phyloP scores from a whole-genome alignment of 1,140 invertebrate genomes.

The Drosophila punjabiensis region DNA sequence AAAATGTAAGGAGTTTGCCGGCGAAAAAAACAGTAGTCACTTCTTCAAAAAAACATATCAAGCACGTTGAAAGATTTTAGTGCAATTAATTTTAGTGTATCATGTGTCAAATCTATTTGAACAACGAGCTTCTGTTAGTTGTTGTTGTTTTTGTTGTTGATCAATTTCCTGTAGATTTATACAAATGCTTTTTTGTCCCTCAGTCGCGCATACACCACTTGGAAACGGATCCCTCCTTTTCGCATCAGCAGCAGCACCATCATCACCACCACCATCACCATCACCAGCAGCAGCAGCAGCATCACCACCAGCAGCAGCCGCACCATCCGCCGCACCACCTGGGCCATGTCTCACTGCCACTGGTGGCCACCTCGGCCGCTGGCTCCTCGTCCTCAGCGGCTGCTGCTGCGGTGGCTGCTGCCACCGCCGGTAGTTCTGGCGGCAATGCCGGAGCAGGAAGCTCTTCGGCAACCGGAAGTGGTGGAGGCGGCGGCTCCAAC shows the following conservation, averaged over 20 bases:
- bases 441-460: slow-evolving; percentile 12
- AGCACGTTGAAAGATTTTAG: too few species aligned
- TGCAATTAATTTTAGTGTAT: too few species aligned
- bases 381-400: slow-evolving; percentile 53
- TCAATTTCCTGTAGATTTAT: too few species aligned
- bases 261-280: slow-evolving; percentile 66
- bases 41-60: too few species aligned
- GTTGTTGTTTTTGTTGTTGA: too few species aligned
- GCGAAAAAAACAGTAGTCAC: too few species aligned
- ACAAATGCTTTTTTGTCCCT: too few species aligned
- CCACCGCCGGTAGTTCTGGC: slow-evolving; percentile 26
- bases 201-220: slow-evolving; percentile 83
- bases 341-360: slow-evolving; percentile 56
- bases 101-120: too few species aligned
- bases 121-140: too few species aligned
- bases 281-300: slow-evolving; percentile 54
- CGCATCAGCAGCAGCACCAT: slow-evolving; percentile 74
- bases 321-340: slow-evolving; percentile 56
- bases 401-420: slow-evolving; percentile 47
- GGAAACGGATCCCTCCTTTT: slow-evolving; percentile 85
- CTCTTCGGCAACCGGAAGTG: slow-evolving; percentile 19
- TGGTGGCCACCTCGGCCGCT: slow-evolving; percentile 43
- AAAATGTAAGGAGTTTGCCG: too few species aligned
- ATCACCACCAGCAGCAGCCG: slow-evolving; percentile 57
- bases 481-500: slow-evolving; percentile 2